These are phyloP conservation scores for Ischnus inquisitorius DNA, from an alignment of 2,888 invertebrate genomes.

Conservation along the genomic window DNA sequence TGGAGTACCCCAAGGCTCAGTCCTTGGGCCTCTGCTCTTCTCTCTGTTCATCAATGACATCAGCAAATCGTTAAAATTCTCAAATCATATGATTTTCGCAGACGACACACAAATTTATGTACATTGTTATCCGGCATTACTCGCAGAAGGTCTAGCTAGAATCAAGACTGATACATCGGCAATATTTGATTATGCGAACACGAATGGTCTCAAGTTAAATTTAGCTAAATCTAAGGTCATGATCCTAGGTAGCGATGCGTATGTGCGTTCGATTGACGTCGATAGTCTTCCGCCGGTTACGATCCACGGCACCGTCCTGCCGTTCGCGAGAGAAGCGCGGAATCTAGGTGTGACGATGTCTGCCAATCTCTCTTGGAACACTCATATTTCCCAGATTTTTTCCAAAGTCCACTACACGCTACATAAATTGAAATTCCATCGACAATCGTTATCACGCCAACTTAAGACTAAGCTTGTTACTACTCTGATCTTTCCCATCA, in stretches of 20 bases:
- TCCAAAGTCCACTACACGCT: neutral
- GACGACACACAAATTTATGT: conserved; percentile 40
- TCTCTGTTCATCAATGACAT: neutral
- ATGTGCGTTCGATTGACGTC: neutral
- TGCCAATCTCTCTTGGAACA: conserved; percentile 6
- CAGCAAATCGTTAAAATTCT: no score
- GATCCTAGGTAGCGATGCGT: no score
- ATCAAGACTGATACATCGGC: neutral
- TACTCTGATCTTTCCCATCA: conserved; percentile 26
- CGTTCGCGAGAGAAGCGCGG: neutral
- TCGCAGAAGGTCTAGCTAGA: neutral
- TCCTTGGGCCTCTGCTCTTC: neutral
- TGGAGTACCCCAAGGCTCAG: conserved; percentile 5
- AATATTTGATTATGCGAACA: no score
- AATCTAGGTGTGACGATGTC: neutral
- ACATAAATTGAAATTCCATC: neutral
- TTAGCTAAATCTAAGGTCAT: no score
- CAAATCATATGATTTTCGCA: neutral
- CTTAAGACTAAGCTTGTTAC: conserved; percentile 13
- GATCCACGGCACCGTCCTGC: neutral
- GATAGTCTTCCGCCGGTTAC: neutral
- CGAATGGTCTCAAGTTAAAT: no score
- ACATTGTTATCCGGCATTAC: no score
- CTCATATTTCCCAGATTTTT: neutral
- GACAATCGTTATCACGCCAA: neutral